Percentiles rank a stretch among this genome's conserved stretches.
Evolutionary conservation across 2,888 invertebrate species (phyloP).

Genomic region (Polylopha cassiicola): DNA sequence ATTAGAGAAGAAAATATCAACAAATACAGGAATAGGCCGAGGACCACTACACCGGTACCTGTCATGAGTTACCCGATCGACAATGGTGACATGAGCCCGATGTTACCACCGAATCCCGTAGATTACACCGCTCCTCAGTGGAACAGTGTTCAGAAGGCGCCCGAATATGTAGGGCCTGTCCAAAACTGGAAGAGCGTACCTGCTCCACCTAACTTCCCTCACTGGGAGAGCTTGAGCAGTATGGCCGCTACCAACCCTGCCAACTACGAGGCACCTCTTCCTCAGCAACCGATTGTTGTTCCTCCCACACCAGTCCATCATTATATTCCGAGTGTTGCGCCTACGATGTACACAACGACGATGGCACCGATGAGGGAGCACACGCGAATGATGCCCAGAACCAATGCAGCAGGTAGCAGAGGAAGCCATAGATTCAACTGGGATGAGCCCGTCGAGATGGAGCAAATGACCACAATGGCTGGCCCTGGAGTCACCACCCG

Average conservation of each 20-base stretch:
- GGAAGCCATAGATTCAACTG: conserved; percentile 40
- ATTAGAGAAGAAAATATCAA: conserved; percentile 41
- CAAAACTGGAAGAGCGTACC: conserved; percentile 18
- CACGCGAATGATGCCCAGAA: conserved; percentile 5
- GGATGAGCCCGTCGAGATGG: conserved; percentile 27
- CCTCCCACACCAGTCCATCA: neutral
- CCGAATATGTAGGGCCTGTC: conserved; percentile 10
- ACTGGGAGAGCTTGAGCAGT: conserved; percentile 12
- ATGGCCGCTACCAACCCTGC: conserved; percentile 3
- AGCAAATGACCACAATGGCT: conserved; percentile 7
- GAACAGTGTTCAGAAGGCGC: conserved; percentile 10
- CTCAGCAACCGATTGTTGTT: conserved; percentile 7
- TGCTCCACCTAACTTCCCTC: conserved; percentile 22
- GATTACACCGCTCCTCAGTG: conserved; percentile 13
- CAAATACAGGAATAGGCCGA: conserved; percentile 35
- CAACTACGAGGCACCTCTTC: conserved; percentile 4
- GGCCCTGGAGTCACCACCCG: conserved; percentile 14
- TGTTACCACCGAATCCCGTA: conserved; percentile 2
- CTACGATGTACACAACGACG: conserved; percentile 1
- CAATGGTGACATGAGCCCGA: conserved; percentile 9
- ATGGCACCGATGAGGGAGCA: conserved; percentile 11
- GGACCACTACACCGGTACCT: conserved; percentile 31
- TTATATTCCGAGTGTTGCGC: neutral
- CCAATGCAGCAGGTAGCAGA: conserved; percentile 25
- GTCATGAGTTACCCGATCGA: conserved; percentile 23